Evolutionary conservation across 2,113 vertebrate species (phyloP).

Genomic region (Carettochelys insculpta): DNA sequence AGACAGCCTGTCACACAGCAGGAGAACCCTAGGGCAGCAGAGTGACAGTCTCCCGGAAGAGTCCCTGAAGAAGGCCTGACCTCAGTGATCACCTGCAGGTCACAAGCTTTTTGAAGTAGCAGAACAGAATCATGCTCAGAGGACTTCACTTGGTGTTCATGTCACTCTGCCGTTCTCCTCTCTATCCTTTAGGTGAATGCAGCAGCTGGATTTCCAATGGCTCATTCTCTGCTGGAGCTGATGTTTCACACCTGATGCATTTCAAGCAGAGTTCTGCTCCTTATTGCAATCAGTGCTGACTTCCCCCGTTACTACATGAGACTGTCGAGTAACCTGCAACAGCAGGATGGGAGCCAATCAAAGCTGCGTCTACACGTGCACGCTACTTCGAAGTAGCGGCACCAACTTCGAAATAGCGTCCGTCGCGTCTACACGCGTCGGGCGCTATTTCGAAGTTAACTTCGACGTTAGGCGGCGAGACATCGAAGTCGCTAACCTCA

Average conservation of each 20-base stretch:
- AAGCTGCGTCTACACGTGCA: too few species aligned
- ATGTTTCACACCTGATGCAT: fast-evolving
- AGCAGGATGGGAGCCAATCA: neutral
- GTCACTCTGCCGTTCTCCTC: neutral
- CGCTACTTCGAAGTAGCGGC: too few species aligned
- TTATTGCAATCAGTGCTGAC: neutral
- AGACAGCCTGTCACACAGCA: fast-evolving
- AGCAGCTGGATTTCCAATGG: neutral
- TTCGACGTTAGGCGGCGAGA: too few species aligned
- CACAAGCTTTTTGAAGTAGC: neutral
- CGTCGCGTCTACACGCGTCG: too few species aligned
- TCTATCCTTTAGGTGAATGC: fast-evolving
- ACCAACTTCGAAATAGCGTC: too few species aligned
- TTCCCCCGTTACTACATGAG: fast-evolving
- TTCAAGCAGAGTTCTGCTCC: neutral
- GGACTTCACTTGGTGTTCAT: neutral
- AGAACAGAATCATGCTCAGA: fast-evolving
- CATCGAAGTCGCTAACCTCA: too few species aligned
- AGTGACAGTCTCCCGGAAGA: neutral
- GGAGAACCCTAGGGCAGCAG: neutral
- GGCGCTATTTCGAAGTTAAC: too few species aligned
- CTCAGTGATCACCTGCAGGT: fast-evolving
- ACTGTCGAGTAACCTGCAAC: fast-evolving
- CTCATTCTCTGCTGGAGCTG: neutral
- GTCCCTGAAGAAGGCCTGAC: neutral